phyloP scores from a whole-genome alignment of 2,797 vertebrate genomes.

The Streptopelia turtur region DNA sequence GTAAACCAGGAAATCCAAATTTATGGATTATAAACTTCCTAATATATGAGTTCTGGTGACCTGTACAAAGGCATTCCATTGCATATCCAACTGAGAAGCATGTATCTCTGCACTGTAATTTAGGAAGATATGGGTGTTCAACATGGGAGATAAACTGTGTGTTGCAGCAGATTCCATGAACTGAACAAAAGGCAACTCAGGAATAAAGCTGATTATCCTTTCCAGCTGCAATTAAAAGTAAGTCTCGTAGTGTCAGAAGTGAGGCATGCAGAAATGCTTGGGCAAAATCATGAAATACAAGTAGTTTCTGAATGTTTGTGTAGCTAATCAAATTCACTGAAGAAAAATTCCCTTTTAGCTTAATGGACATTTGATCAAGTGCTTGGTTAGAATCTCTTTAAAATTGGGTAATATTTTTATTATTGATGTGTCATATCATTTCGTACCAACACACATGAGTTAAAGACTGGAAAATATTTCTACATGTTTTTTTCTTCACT shows the following conservation, averaged over 20 bases:
- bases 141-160: background rate
- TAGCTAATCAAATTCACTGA: background rate
- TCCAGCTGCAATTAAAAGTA: background rate
- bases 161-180: background rate
- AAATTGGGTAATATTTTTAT: background rate
- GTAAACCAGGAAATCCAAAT: background rate
- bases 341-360: background rate
- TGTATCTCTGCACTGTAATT: background rate
- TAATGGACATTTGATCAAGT: background rate
- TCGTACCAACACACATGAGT: background rate
- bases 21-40: background rate
- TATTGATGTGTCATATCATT: background rate
- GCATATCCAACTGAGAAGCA: background rate
- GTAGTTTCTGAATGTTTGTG: background rate
- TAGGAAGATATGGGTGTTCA: background rate
- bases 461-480: background rate
- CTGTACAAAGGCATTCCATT: background rate
- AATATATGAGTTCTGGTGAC: background rate
- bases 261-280: background rate
- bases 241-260: background rate
- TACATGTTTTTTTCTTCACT: background rate
- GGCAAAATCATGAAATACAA: background rate
- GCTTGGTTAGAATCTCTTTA: background rate
- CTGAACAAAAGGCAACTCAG: background rate
- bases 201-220: background rate